Percentiles rank a stretch among this genome's conserved stretches.
Evolutionary conservation across 2,113 vertebrate genomes (phyloP).

Genomic region (Pimephales promelas): DNA sequence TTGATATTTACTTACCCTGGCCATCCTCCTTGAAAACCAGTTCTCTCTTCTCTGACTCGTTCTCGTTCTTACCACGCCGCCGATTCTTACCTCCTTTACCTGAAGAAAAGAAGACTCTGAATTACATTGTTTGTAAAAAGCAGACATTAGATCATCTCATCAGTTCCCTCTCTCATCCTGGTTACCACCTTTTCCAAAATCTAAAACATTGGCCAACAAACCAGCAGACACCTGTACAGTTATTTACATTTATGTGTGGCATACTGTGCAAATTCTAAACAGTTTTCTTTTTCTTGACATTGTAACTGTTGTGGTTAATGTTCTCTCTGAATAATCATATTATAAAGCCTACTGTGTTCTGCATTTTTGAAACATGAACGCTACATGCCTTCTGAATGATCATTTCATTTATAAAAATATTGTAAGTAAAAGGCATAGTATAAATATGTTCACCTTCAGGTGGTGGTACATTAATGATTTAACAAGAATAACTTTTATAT

Average conservation of each 20-base stretch:
- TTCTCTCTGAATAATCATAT: not conserved
- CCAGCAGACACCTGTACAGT: not conserved
- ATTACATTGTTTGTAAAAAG: not conserved
- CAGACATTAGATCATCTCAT: not conserved
- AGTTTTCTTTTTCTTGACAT: too few relatives aligned
- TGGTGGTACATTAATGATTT: too few relatives aligned
- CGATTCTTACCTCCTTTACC: slow-evolving; percentile 99
- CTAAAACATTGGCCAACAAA: not conserved
- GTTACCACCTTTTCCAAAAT: not conserved
- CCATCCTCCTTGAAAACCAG: slow-evolving; percentile 96
- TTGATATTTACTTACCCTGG: slow-evolving; percentile 66
- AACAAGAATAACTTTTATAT: not conserved
- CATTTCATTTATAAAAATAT: not conserved
- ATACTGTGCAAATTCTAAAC: not conserved
- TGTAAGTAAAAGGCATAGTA: not conserved
- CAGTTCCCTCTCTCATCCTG: not conserved
- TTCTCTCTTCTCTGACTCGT: slow-evolving; percentile 97
- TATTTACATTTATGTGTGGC: not conserved
- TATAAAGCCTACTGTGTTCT: not conserved
- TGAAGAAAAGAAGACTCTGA: slow-evolving; percentile 51
- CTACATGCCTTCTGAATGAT: not conserved
- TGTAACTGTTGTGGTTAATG: too few relatives aligned
- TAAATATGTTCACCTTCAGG: too few relatives aligned
- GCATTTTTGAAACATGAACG: not conserved
- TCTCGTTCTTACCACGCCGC: slow-evolving; percentile 97